phyloP scores from a whole-genome alignment of 1,140 invertebrate species.

The Apis laboriosa region DNA sequence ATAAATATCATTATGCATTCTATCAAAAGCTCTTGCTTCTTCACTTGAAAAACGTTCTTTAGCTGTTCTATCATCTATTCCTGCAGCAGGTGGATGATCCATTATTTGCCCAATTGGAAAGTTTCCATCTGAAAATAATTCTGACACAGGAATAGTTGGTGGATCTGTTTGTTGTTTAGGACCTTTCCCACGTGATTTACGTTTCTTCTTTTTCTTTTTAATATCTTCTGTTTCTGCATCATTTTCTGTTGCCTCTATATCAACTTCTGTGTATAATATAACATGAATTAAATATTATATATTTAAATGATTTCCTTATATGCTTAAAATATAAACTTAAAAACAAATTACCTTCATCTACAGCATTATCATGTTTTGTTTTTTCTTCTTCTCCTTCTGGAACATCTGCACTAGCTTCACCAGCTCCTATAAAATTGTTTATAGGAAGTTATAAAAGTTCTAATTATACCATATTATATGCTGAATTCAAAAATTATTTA shows the following conservation, averaged over 20 bases:
- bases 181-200: slow-evolving; percentile 80
- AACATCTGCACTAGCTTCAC: slow-evolving; percentile 78
- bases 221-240: slow-evolving; percentile 77
- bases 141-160: slow-evolving; percentile 91
- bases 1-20: slow-evolving; percentile 94
- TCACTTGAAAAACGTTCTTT: slow-evolving; percentile 94
- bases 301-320: neutral
- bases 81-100: slow-evolving; percentile 86
- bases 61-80: slow-evolving; percentile 90
- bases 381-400: slow-evolving; percentile 76
- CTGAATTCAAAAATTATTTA: neutral
- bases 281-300: neutral
- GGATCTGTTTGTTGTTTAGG: slow-evolving; percentile 88
- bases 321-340: neutral
- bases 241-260: slow-evolving; percentile 65
- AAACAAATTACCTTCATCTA: slow-evolving; percentile 62
- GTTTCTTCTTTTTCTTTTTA: slow-evolving; percentile 86
- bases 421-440: slow-evolving; percentile 70
- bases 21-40: slow-evolving; percentile 92
- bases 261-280: slow-evolving; percentile 7
- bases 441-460: accelerated
- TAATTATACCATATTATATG: too few species aligned
- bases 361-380: slow-evolving; percentile 65
- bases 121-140: slow-evolving; percentile 91
- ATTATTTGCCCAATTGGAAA: slow-evolving; percentile 91